A percentile compares a stretch with the other conserved stretches of the same genome.
Conservation (phyloP, 2,888 invertebrate species). For the Dilophus febrilis region DNA sequence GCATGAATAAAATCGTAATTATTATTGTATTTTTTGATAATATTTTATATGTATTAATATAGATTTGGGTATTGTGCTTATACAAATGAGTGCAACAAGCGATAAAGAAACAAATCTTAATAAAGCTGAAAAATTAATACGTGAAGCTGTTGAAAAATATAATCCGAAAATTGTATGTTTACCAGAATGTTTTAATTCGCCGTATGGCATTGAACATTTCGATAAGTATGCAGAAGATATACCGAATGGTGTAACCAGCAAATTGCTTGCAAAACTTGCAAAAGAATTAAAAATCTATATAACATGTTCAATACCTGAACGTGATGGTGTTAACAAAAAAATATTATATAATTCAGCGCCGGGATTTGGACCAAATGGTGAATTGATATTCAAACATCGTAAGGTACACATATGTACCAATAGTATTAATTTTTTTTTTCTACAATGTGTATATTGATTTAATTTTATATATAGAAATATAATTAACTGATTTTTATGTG, state of each 20-base stretch:
- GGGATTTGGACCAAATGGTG: conserved; percentile 63
- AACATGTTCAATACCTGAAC: conserved; percentile 81
- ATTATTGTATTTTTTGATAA: conserved; percentile 11
- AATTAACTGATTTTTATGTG: background rate
- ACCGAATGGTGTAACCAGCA: conserved; percentile 60
- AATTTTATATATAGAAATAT: background rate
- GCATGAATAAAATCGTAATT: no score
- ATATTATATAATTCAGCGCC: conserved; percentile 76
- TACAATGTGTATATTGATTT: no score
- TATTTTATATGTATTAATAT: conserved; percentile 23
- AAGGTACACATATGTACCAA: conserved; percentile 39
- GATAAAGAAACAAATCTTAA: conserved; percentile 55
- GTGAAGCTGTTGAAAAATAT: conserved; percentile 41
- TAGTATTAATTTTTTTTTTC: no score
- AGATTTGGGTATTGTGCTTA: conserved; percentile 54
- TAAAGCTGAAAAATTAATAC: conserved; percentile 48
- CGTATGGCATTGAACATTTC: conserved; percentile 71
- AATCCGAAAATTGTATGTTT: conserved; percentile 45
- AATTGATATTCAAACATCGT: conserved; percentile 60
- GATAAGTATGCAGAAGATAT: conserved; percentile 71
- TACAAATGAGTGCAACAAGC: conserved; percentile 56
- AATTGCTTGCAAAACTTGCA: conserved; percentile 54
- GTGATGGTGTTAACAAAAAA: conserved; percentile 30
- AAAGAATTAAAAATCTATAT: conserved; percentile 58
- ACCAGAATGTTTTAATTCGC: conserved; percentile 89